Conservation (phyloP, 2,113 vertebrate species). For the Strigops habroptila region DNA sequence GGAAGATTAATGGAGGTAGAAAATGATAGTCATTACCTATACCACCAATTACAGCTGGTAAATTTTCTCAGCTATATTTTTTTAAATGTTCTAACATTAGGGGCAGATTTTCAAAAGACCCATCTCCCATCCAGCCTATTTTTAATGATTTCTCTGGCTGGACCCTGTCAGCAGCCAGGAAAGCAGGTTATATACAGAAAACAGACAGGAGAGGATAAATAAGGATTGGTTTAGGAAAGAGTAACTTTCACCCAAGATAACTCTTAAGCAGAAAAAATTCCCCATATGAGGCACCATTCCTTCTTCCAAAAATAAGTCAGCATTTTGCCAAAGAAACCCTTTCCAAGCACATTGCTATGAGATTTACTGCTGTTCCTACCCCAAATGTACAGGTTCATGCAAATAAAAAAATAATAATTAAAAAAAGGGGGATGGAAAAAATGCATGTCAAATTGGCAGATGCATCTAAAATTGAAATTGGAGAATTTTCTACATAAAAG, state of each 20-base stretch:
- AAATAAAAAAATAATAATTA: not conserved
- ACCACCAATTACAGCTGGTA: not conserved
- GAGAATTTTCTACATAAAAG: not conserved
- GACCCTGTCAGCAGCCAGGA: not conserved
- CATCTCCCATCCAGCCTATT: not conserved
- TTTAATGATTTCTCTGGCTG: not conserved
- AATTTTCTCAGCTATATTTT: accelerated
- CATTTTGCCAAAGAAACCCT: not conserved
- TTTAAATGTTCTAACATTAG: not conserved
- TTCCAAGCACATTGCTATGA: not conserved
- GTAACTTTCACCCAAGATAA: not conserved
- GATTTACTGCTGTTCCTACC: not conserved
- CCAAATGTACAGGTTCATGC: not conserved
- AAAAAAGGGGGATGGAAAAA: not conserved
- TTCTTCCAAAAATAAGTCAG: not conserved
- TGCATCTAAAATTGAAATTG: not conserved
- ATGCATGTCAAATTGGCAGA: not conserved
- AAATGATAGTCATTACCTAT: not conserved
- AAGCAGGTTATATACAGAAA: not conserved
- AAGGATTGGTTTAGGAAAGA: not conserved
- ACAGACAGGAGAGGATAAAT: not conserved
- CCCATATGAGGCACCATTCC: accelerated
- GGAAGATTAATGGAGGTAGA: not conserved
- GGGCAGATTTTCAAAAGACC: not conserved
- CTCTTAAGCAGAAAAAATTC: not conserved